phyloP scores from a whole-genome alignment of 2,113 vertebrate species.

The Carassius carassius region DNA sequence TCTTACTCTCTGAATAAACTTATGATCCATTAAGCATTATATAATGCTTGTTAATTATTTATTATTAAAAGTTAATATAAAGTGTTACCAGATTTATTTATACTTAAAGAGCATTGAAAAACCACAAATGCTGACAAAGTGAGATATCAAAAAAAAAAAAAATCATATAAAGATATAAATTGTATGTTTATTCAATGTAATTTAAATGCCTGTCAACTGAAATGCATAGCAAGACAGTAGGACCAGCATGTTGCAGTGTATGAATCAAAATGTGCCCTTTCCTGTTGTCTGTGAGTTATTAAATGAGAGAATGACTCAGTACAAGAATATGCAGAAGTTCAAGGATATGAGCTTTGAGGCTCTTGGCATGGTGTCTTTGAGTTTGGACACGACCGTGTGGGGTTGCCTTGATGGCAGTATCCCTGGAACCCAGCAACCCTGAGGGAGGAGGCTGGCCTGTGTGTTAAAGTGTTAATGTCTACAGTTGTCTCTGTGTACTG shows the following conservation, averaged over 20 bases:
- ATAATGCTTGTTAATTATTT: too few relatives aligned
- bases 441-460: not conserved
- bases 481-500: conserved; percentile 23
- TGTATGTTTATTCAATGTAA: not conserved
- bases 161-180: not conserved
- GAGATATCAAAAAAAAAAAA: not conserved
- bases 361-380: conserved; percentile 9
- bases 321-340: not conserved
- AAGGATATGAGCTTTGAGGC: not conserved
- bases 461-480: conserved; percentile 17
- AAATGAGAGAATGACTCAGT: not conserved
- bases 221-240: not conserved
- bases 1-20: too few relatives aligned
- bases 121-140: not conserved
- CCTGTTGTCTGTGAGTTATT: not conserved
- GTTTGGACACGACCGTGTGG: conserved; percentile 9
- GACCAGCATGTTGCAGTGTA: not conserved
- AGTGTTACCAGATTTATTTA: too few relatives aligned
- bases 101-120: not conserved
- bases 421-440: conserved; percentile 33
- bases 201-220: not conserved
- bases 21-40: too few relatives aligned
- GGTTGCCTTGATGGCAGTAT: conserved; percentile 34
- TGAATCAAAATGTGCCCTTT: not conserved
- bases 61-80: too few relatives aligned